A percentile compares a stretch with the other conserved stretches of the same genome.
These are phyloP conservation scores for Camarhynchus parvulus DNA, from an alignment of 2,113 vertebrate genomes.

Conservation along the genomic window DNA sequence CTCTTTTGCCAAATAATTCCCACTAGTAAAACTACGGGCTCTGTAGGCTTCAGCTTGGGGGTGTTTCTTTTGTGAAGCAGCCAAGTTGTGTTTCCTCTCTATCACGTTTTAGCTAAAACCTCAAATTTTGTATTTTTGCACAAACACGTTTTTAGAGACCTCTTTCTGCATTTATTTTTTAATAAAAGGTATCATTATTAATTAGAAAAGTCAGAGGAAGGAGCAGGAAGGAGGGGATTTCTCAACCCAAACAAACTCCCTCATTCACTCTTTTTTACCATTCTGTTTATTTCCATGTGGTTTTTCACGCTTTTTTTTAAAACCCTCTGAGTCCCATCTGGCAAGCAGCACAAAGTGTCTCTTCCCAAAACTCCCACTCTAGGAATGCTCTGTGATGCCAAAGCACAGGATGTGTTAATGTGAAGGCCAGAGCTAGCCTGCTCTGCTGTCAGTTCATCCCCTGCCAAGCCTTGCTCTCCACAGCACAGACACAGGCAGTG, in stretches of 20 bases:
- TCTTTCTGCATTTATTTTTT: not conserved
- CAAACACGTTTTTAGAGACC: not conserved
- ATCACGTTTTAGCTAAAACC: not conserved
- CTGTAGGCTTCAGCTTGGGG: not conserved
- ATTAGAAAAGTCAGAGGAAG: not conserved
- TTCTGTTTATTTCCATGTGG: not conserved
- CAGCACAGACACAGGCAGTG: not conserved
- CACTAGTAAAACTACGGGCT: not conserved
- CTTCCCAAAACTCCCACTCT: not conserved
- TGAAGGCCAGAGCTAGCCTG: not conserved
- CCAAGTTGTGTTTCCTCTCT: not conserved
- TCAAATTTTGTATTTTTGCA: not conserved
- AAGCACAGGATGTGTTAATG: not conserved
- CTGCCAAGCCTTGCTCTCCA: not conserved
- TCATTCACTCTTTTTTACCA: not conserved
- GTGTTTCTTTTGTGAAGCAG: not conserved
- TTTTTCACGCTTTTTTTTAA: not conserved
- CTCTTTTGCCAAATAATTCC: not conserved
- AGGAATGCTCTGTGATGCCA: slow-evolving; percentile 4
- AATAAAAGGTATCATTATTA: not conserved
- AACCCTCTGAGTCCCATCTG: not conserved
- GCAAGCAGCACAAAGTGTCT: not conserved
- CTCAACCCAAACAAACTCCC: not conserved
- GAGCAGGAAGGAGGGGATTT: not conserved
- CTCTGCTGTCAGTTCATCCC: not conserved